Evolutionary conservation across 2,113 vertebrate species (phyloP).

Genomic region (Sminthopsis crassicaudata): DNA sequence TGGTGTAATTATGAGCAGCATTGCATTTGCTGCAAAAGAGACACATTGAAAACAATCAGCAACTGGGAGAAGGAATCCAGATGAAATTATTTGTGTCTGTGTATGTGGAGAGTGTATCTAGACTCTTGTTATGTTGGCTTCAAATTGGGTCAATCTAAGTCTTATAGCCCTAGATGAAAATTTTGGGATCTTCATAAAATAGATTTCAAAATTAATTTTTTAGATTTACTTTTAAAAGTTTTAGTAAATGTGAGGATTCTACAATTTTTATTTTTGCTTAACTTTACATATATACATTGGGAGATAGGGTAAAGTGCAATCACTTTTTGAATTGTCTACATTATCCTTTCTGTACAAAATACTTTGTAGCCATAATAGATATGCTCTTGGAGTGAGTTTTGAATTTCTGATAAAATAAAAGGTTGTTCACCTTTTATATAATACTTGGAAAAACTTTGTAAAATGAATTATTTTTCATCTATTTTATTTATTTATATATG

Average conservation of each 20-base stretch:
- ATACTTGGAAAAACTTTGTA: neutral
- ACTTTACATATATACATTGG: neutral
- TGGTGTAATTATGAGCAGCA: conserved; percentile 35
- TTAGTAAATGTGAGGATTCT: neutral
- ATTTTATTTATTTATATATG: neutral
- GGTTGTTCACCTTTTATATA: neutral
- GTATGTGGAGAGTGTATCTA: too few relatives aligned
- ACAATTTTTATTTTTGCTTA: neutral
- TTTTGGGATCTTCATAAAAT: neutral
- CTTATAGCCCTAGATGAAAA: neutral
- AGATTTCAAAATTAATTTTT: neutral
- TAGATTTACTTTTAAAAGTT: neutral
- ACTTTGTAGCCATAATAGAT: neutral
- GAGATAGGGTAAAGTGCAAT: too few relatives aligned
- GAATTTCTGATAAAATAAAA: neutral
- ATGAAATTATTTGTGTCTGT: neutral
- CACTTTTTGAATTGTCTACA: neutral
- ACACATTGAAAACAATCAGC: conserved; percentile 35
- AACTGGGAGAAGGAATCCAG: neutral
- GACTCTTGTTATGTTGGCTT: neutral
- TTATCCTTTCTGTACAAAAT: neutral
- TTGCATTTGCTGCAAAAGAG: conserved; percentile 28
- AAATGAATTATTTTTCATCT: neutral
- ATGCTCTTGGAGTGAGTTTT: neutral
- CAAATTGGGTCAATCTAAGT: neutral